Percentiles rank a stretch among this genome's conserved stretches.
phyloP scores from a whole-genome alignment of 37 sponge, comb jelly and placozoan genomes.

The Agelas oroides region DNA sequence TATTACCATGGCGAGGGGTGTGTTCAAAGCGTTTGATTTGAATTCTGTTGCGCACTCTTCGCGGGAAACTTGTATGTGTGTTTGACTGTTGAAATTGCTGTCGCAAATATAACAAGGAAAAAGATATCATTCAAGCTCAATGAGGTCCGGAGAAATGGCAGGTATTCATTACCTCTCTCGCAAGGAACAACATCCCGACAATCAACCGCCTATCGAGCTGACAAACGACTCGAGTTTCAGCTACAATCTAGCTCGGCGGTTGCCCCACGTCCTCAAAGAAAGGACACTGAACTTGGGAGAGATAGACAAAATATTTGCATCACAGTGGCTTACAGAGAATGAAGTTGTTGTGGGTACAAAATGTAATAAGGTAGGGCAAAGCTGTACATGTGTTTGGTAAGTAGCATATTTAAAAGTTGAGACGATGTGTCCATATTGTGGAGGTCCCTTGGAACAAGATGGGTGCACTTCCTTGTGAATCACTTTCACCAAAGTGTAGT shows the following conservation, averaged over 20 bases:
- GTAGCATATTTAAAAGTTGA: background rate
- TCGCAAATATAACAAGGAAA: too few species aligned
- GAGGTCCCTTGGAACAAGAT: too few species aligned
- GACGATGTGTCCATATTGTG: conserved; percentile 1
- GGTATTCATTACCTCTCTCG: conserved; percentile 1
- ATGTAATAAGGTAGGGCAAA: conserved; percentile 71
- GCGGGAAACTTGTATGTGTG: too few species aligned
- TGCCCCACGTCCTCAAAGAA: conserved; percentile 66
- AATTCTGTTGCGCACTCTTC: too few species aligned
- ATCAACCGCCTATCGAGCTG: conserved; percentile 10
- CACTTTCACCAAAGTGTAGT: too few species aligned
- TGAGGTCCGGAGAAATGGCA: conserved; percentile 5
- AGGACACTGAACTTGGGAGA: conserved; percentile 51
- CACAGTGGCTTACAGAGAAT: conserved; percentile 81
- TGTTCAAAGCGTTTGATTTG: too few species aligned
- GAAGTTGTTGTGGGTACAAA: conserved; percentile 76
- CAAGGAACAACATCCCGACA: background rate
- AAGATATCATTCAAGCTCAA: too few species aligned
- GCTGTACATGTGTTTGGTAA: background rate
- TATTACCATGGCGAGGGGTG: too few species aligned
- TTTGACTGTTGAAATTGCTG: too few species aligned
- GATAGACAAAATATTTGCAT: conserved; percentile 82
- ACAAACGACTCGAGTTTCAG: background rate
- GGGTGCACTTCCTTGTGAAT: too few species aligned
- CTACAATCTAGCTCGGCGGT: conserved; percentile 21